A percentile compares a stretch with the other conserved stretches of the same genome.
phyloP scores from a whole-genome alignment of 1,140 invertebrate species.

The Tigriopus japonicus region DNA sequence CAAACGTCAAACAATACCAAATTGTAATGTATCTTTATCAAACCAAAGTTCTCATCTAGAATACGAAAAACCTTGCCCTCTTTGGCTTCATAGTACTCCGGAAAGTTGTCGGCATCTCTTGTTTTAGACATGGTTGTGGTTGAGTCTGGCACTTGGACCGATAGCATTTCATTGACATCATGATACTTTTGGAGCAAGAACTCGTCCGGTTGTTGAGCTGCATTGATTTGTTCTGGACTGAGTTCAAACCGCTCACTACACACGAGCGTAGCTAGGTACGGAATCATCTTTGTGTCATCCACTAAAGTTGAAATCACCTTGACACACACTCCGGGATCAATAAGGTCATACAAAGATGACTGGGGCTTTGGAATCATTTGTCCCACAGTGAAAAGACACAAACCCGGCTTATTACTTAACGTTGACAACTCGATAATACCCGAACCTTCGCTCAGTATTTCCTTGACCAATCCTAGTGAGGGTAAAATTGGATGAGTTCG shows the following conservation, averaged over 20 bases:
- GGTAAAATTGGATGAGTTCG: neutral
- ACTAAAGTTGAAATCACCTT: too few relatives aligned
- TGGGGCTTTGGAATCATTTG: too few relatives aligned
- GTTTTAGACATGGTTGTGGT: neutral
- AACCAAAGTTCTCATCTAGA: neutral
- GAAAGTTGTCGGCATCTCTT: neutral
- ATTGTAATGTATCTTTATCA: neutral
- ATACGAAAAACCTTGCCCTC: neutral
- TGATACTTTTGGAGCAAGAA: neutral
- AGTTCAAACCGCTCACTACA: too few relatives aligned
- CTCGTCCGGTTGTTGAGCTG: neutral
- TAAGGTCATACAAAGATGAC: too few relatives aligned
- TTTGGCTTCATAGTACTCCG: neutral
- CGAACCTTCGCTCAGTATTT: neutral
- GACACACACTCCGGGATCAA: too few relatives aligned
- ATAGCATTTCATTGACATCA: neutral
- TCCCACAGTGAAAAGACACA: too few relatives aligned
- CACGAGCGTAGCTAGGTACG: too few relatives aligned
- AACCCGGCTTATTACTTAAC: neutral
- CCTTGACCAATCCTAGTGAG: neutral
- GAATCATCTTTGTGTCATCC: too few relatives aligned
- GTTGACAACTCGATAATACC: neutral
- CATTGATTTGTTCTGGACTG: too few relatives aligned
- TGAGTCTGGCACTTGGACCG: neutral
- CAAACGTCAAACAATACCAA: neutral